Conservation (phyloP, 2,797 vertebrate species). For the Sebastes nivosus region DNA sequence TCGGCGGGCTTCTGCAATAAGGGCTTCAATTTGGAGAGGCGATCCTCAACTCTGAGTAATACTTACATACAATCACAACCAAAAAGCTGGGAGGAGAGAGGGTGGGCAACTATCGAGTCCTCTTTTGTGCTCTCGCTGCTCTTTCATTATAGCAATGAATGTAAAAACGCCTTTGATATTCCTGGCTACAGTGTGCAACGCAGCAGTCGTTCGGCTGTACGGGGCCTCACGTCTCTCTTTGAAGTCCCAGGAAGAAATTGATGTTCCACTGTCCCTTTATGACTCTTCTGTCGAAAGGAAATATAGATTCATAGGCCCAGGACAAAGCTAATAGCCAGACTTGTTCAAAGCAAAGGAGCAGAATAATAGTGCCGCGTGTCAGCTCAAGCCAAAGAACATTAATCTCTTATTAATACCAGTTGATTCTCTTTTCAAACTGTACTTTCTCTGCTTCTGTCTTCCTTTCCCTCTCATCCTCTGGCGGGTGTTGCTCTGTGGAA, state of each 20-base stretch:
- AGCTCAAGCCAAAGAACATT: conserved; percentile 71
- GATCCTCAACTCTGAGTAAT: conserved; percentile 67
- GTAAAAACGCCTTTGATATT: conserved; percentile 75
- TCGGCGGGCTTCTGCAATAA: conserved; percentile 63
- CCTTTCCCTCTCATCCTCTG: conserved; percentile 32
- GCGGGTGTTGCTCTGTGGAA: conserved; percentile 55
- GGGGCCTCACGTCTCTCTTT: conserved; percentile 67
- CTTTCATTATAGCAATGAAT: conserved; percentile 80
- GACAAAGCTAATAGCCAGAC: conserved; percentile 72
- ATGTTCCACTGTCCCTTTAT: conserved; percentile 77
- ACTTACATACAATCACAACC: conserved; percentile 71
- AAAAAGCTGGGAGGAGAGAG: conserved; percentile 73
- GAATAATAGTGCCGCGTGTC: conserved; percentile 66
- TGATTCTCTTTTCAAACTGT: conserved; percentile 71
- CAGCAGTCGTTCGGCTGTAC: conserved; percentile 62
- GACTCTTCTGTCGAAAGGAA: conserved; percentile 72
- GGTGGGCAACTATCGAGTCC: conserved; percentile 65
- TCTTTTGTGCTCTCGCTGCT: conserved; percentile 71
- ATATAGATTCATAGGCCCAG: conserved; percentile 72
- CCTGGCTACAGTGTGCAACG: conserved; percentile 55
- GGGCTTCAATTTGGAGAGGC: conserved; percentile 65
- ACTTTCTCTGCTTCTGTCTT: conserved; percentile 54
- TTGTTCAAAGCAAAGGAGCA: conserved; percentile 64
- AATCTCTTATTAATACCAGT: conserved; percentile 78
- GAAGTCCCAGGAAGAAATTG: conserved; percentile 77